Evolutionary conservation across 1,140 invertebrate species (phyloP).

Genomic region (Drosophila yakuba): DNA sequence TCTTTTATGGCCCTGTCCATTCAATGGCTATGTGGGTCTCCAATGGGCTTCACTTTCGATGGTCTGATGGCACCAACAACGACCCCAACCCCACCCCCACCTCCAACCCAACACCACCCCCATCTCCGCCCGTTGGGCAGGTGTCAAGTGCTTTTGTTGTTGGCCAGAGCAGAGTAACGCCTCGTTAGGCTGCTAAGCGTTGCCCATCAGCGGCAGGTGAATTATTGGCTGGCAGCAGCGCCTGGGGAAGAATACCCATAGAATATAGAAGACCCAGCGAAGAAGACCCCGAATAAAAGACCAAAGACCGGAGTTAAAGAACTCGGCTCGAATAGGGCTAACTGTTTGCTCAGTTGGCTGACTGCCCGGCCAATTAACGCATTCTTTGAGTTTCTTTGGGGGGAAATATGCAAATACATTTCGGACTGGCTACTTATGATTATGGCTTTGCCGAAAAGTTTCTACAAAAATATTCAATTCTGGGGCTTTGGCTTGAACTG

Average conservation of each 20-base stretch:
- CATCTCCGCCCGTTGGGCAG: conserved; percentile 1
- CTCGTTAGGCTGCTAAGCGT: conserved; percentile 72
- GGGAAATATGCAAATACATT: conserved; percentile 69
- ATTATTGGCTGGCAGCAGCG: conserved; percentile 62
- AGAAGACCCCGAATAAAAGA: conserved; percentile 7
- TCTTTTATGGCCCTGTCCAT: conserved; percentile 45
- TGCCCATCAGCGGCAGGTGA: conserved; percentile 57
- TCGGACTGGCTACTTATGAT: conserved; percentile 50
- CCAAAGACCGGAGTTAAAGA: conserved; percentile 17
- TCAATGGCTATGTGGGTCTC: conserved; percentile 40
- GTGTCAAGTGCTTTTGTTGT: conserved; percentile 40
- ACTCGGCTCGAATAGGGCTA: conserved; percentile 22
- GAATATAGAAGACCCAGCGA: conserved; percentile 2
- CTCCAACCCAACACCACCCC: background rate
- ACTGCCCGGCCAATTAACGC: conserved; percentile 72
- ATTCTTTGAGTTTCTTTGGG: conserved; percentile 39
- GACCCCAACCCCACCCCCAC: background rate
- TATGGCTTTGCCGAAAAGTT: conserved; percentile 60
- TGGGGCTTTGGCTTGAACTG: conserved; percentile 14
- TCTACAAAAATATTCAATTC: conserved; percentile 40
- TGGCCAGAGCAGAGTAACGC: conserved; percentile 51
- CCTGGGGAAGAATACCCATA: conserved; percentile 35
- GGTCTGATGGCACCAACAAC: background rate
- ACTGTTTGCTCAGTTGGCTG: conserved; percentile 64
- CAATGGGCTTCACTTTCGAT: conserved; percentile 60